phyloP scores from a whole-genome alignment of 2,888 invertebrate species.

The Saturnia pavonia region DNA sequence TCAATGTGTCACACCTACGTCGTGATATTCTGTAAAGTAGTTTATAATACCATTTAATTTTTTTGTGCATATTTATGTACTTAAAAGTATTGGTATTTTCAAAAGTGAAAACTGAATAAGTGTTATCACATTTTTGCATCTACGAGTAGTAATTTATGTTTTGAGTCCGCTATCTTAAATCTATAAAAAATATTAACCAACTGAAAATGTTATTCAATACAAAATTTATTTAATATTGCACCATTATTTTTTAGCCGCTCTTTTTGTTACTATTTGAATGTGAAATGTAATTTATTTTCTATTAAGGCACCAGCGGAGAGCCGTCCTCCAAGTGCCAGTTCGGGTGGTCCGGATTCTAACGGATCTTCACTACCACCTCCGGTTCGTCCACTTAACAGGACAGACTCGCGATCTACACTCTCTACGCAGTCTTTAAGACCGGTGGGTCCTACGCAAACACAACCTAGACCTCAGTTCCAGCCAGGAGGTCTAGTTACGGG shows the following conservation, averaged over 20 bases:
- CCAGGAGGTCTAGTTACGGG: constrained; percentile 69
- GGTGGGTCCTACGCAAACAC: constrained; percentile 50
- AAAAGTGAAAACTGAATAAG: too few relatives aligned
- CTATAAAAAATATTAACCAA: neutral
- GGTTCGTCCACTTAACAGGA: constrained; percentile 64
- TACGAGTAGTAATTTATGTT: too few relatives aligned
- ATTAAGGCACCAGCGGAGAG: constrained; percentile 64
- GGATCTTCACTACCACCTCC: constrained; percentile 53
- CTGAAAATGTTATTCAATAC: neutral
- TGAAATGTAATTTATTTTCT: constrained; percentile 37
- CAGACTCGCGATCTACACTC: constrained; percentile 68
- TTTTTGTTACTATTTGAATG: neutral
- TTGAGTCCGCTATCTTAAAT: too few relatives aligned
- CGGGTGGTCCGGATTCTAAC: constrained; percentile 49
- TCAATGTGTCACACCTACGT: neutral
- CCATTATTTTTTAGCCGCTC: neutral
- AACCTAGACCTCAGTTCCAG: constrained; percentile 69
- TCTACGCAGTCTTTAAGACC: constrained; percentile 59
- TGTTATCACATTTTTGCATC: too few relatives aligned
- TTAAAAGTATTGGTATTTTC: neutral
- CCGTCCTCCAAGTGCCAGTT: constrained; percentile 57
- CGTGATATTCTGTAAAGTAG: neutral
- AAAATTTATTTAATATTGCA: neutral
- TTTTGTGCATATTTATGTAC: neutral
- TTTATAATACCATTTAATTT: neutral